phyloP scores from a whole-genome alignment of 1,140 invertebrate species.

The Uloborus diversus region DNA sequence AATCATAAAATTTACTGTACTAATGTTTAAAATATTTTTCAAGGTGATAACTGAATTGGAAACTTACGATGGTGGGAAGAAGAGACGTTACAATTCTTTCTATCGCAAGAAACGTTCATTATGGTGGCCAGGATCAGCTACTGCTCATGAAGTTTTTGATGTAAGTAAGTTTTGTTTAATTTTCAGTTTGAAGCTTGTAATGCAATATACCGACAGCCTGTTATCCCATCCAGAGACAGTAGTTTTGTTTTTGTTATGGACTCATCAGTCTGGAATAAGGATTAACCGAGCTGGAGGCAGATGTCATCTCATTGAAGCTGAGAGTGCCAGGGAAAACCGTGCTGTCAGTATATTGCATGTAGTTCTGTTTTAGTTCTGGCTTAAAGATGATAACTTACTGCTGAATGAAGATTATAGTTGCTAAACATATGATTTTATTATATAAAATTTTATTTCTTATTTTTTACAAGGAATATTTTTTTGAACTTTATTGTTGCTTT shows the following conservation, averaged over 20 bases:
- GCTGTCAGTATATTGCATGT: no score
- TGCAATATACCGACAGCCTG: no score
- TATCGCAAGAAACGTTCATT: slow-evolving; percentile 64
- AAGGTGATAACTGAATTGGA: slow-evolving; percentile 74
- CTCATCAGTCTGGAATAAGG: no score
- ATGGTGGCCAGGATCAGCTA: slow-evolving; percentile 74
- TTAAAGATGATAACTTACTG: no score
- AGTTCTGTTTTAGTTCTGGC: no score
- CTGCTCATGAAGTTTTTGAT: slow-evolving; percentile 73
- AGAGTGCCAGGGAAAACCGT: no score
- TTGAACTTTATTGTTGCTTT: no score
- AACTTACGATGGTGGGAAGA: slow-evolving; percentile 71
- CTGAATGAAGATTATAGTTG: neutral
- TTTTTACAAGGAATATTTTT: no score
- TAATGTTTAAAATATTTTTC: neutral
- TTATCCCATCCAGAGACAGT: no score
- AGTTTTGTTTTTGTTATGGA: no score
- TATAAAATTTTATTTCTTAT: neutral
- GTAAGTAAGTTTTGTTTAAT: slow-evolving; percentile 66
- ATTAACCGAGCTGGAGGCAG: no score
- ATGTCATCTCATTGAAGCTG: no score
- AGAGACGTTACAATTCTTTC: slow-evolving; percentile 55
- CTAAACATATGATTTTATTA: neutral
- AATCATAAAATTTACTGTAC: neutral
- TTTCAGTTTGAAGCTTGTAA: slow-evolving; percentile 55